Base-by-base conservation (phyloP, 37 sponge, comb jelly and placozoan genomes). In the Beroe forskalii region DNA sequence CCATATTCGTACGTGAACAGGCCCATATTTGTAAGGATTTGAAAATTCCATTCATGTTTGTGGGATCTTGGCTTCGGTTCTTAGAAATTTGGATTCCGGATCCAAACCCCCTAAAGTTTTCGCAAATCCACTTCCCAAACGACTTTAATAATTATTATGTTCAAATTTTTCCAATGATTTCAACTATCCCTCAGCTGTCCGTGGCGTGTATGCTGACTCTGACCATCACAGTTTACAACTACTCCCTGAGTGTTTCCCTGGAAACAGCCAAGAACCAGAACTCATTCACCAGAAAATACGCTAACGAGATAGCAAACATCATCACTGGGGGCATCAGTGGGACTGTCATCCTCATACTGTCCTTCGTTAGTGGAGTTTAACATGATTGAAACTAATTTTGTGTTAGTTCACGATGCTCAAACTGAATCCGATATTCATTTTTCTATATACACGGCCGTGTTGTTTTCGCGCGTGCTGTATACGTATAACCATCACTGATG, bases 161-260 rank as follows among this genome's bases (percentile, higher is more conserved):
- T 55, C n/a, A n/a, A n/a, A n/a, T n/a, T n/a, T n/a, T n/a, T n/a
- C n/a, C n/a, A n/a, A n/a, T n/a, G n/a, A n/a, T n/a, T n/a, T n/a
- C n/a, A n/a, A n/a, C n/a, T n/a, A n/a, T n/a, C n/a, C n/a, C 12
- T 69, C 86, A 80, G 86, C 31, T 80, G 55, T 22, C 55, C 3
- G 30, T 43, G 30, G 44, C 55, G 23, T 32, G 40, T 0, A 22
- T 80, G 86, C 12, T 80, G 31, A 80, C 86, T 12, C 43, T 80
- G 1, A 80, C 86, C 1, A 80, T 80, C 22, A 80, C 86, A 24
- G 20, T 80, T 14, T 80, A 80, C 55, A 80, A 80, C 86, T 80
- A 80, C 86, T 42, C 86, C 4, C 55, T 80, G 28, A 44, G 55
- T 23, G 14, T 44, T 28, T 80, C 86, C 37, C 37, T 80, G 23